phyloP scores from a whole-genome alignment of 2,888 invertebrate genomes.

The Caenorhabditis sp. region DNA sequence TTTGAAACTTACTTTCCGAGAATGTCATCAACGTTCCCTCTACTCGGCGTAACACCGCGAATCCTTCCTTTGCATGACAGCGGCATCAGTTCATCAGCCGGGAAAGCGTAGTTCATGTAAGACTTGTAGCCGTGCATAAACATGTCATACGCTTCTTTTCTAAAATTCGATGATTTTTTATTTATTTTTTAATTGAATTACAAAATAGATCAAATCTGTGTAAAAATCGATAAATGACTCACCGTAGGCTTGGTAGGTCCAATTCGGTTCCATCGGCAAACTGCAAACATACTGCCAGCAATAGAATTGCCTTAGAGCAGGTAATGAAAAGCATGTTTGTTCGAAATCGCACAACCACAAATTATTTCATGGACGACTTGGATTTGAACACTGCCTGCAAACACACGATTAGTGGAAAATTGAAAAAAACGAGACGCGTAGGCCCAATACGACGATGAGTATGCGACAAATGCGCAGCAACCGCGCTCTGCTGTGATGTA shows the following conservation, averaged over 20 bases:
- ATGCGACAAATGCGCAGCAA: too few species aligned
- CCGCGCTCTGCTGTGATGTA: slow-evolving; percentile 36
- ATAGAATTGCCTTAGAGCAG: slow-evolving; percentile 31
- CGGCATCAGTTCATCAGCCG: slow-evolving; percentile 98
- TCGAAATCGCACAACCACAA: not conserved
- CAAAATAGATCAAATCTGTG: not conserved
- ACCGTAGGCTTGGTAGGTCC: slow-evolving; percentile 33
- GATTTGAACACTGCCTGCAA: not conserved
- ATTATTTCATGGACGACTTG: slow-evolving; percentile 28
- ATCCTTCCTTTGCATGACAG: slow-evolving; percentile 94
- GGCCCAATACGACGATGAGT: too few species aligned
- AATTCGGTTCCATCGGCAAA: slow-evolving; percentile 16
- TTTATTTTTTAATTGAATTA: not conserved
- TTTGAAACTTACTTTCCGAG: slow-evolving; percentile 98
- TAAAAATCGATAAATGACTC: slow-evolving; percentile 20
- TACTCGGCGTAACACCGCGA: slow-evolving; percentile 91
- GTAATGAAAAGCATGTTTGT: slow-evolving; percentile 26
- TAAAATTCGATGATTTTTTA: slow-evolving; percentile 40
- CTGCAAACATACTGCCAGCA: slow-evolving; percentile 27
- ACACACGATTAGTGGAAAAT: not conserved
- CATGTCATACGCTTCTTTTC: slow-evolving; percentile 90
- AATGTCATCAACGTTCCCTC: slow-evolving; percentile 97
- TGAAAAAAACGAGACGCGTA: too few species aligned
- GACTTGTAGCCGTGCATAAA: slow-evolving; percentile 96
- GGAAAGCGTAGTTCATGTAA: slow-evolving; percentile 96